Base-by-base conservation (phyloP, 2,113 vertebrate genomes). In the Pao palembangensis region DNA sequence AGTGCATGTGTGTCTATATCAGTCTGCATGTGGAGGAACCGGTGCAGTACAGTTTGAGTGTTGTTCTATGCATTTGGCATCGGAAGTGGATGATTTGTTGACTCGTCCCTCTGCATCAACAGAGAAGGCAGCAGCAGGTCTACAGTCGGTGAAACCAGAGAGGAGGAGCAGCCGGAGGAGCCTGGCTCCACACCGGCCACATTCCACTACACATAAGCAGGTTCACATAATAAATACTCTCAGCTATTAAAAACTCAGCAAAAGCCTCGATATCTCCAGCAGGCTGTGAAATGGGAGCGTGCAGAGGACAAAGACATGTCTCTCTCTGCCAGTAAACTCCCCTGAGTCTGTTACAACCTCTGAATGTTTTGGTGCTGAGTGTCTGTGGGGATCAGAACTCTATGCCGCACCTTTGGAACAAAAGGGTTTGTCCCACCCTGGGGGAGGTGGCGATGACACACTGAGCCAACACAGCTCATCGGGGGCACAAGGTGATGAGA, bases 1-100 rank as follows among this genome's bases (percentile, higher is more conserved):
- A 20, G 51, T 44, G 54, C 54, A 64, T 69, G 51, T 78, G 53
- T 66, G 44, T 59, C 49, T 64, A 52, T 78, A 66, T 64, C 64
- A 62, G 74, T 62, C 15, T 43, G 42, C 70, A 60, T 76, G 73
- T 71, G 64, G 67, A 73, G 74, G 71, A 79, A 65, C 42, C 56
- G 51, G 43, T 66, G 59, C 62, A 67, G 78, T 62, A 86, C 83
- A 88, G 79, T 73, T 81, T 75, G 69, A 80, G 71, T 63, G 83
- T 81, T 78, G 80, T 87, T 73, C 67, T 71, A 85, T 75, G 65
- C 67, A 63, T 78, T 87, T 80, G 70, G 81, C 73, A 69, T 67
- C 65, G 79, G 79, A 87, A 86, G 80, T 75, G 23, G 62, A 49
- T 76, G 69, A 88, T 85, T 87, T 88, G 82, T 87, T 90, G 84